phyloP scores from a whole-genome alignment of 2,888 invertebrate species.

The Drosophila pseudotakahashii region DNA sequence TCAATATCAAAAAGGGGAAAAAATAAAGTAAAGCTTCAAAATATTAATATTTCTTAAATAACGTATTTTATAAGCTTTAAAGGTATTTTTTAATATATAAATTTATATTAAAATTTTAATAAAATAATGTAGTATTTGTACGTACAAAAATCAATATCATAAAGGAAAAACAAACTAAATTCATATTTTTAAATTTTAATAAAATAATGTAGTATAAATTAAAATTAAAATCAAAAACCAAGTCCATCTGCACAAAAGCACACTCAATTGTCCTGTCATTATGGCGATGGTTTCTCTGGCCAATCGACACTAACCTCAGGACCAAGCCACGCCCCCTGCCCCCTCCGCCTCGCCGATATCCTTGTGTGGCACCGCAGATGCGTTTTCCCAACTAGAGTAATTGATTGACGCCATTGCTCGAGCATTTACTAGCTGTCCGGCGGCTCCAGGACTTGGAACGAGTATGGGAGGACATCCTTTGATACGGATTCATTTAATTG shows the following conservation, averaged over 20 bases:
- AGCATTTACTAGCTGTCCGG: conserved; percentile 33
- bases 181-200: too few relatives aligned
- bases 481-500: conserved; percentile 36
- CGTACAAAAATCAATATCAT: too few relatives aligned
- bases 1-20: too few relatives aligned
- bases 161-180: too few relatives aligned
- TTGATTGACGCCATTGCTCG: conserved; percentile 42
- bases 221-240: too few relatives aligned
- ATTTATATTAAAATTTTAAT: too few relatives aligned
- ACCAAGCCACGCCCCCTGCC: conserved; percentile 4
- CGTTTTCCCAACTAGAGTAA: conserved; percentile 29
- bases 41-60: too few relatives aligned
- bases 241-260: not conserved
- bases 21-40: too few relatives aligned
- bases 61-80: too few relatives aligned
- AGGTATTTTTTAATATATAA: too few relatives aligned
- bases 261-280: conserved; percentile 2
- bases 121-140: too few relatives aligned
- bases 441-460: not conserved
- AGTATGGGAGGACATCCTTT: conserved; percentile 8
- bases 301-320: conserved; percentile 16
- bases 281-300: not conserved
- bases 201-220: too few relatives aligned
- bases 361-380: conserved; percentile 15
- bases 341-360: not conserved